Evolutionary conservation across 2,888 invertebrate genomes (phyloP), one percentile per base, ranked within the genome.

Genomic region (Autographa pulchrina): DNA sequence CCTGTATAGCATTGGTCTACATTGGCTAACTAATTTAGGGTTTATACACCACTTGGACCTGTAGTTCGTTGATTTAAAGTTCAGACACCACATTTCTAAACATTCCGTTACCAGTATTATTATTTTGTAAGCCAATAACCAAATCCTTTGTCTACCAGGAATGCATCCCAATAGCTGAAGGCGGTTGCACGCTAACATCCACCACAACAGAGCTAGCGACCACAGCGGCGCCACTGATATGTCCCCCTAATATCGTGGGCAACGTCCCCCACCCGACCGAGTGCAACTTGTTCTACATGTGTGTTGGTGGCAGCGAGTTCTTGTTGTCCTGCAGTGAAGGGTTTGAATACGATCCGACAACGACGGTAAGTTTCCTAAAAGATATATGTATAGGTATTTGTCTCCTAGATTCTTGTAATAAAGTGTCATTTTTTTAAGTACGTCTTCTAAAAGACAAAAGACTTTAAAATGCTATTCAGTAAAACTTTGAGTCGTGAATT

Each of bases 301-400:
- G 91, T 56, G 66, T 80, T 0, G 85, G 77, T 0, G 89, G 87
- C 0, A 58, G 62, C 0, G 74, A 85, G 0, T 77, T 85, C 18
- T 83, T 74, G 4, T 41, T 89, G 4, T 77, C 31, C 35, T 91
- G 91, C 25, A 77, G 77, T 2, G 70, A 73, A 7, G 89, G 87
- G 13, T 83, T 82, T 11, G 91, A 91, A 65, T 91, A 83, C 38
- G 85, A 89, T 66, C 81, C 85, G 3, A 69, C 62, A 0, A 16
- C 20, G 0, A 76, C 54, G 63, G 88, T 88, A 63, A 84, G 83
- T 74, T 38, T 16, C 35, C n/a, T n/a, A n/a, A n/a, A n/a, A n/a
- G n/a, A n/a, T n/a, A n/a, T n/a, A n/a, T n/a, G n/a, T n/a, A n/a
- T n/a, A n/a, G n/a, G n/a, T n/a, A n/a, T n/a, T n/a, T n/a, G n/a